A percentile compares a stretch with the other conserved stretches of the same genome.
These are phyloP conservation scores for Anadara kagoshimensis DNA, from an alignment of 1,140 invertebrate genomes.

Conservation along the genomic window DNA sequence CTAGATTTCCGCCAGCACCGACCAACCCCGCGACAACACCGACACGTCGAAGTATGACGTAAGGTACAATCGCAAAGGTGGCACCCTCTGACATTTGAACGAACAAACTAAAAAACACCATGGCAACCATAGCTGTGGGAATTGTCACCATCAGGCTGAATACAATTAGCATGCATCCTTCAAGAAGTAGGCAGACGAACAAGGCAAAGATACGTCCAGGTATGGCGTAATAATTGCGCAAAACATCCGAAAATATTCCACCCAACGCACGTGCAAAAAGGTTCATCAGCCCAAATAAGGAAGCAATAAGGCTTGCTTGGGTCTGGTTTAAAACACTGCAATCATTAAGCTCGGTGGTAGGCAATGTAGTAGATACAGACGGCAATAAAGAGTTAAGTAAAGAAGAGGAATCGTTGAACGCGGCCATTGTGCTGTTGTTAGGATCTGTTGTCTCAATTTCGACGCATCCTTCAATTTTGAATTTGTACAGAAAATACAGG, in stretches of 20 bases:
- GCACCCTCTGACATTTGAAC: not conserved
- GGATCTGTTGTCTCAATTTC: too few relatives aligned
- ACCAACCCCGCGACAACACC: not conserved
- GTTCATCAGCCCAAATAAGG: constrained; percentile 26
- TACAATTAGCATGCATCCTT: not conserved
- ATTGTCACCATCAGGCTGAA: not conserved
- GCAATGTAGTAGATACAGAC: not conserved
- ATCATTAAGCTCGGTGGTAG: not conserved
- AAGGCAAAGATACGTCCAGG: constrained; percentile 9
- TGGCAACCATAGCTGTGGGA: not conserved
- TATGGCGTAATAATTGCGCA: not conserved
- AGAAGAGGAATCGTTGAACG: not conserved
- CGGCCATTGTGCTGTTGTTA: not conserved
- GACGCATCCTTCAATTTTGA: not conserved
- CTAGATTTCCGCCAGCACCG: constrained; percentile 13
- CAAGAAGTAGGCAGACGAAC: not conserved
- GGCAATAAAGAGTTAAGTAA: not conserved
- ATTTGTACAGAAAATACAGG: constrained; percentile 8
- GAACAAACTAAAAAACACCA: not conserved
- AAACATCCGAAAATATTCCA: constrained; percentile 10
- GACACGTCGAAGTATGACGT: not conserved
- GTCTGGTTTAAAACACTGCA: constrained; percentile 17
- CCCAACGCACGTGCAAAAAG: constrained; percentile 10
- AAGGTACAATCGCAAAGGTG: not conserved
- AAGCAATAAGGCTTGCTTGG: constrained; percentile 23